Percentiles rank a stretch among this genome's conserved stretches.
These are phyloP conservation scores for Dolichotis patagonum DNA, from an alignment of 2,113 vertebrate species.

Conservation along the genomic window DNA sequence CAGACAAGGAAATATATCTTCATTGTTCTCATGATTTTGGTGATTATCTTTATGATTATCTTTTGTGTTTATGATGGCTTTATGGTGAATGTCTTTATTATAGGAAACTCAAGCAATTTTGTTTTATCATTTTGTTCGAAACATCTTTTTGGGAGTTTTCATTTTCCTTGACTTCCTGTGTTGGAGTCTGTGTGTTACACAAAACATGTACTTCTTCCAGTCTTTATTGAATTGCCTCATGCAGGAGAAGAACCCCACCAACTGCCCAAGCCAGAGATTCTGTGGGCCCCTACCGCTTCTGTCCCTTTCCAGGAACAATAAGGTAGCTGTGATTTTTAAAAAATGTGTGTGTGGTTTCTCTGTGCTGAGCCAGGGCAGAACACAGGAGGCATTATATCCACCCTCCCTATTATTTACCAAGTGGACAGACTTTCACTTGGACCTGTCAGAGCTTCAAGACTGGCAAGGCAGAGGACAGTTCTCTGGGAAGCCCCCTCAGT, in stretches of 20 bases:
- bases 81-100: background rate
- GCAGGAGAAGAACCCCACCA: background rate
- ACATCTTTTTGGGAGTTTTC: background rate
- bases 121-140: background rate
- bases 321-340: background rate
- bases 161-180: background rate
- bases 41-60: background rate
- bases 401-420: background rate
- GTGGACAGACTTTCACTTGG: background rate
- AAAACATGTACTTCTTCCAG: background rate
- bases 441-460: background rate
- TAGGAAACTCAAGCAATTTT: background rate
- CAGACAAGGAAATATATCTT: background rate
- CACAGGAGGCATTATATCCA: background rate
- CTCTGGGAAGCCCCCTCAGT: background rate
- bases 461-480: background rate
- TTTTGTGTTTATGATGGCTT: background rate
- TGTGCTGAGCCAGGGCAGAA: background rate
- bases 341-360: background rate
- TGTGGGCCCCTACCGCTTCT: background rate
- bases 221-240: background rate
- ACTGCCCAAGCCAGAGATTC: background rate
- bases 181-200: background rate
- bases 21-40: background rate
- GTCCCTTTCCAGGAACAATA: background rate